Percentiles rank a stretch among this genome's conserved stretches.
Evolutionary conservation across 2,113 vertebrate genomes (phyloP).

Genomic region (Caranx ignobilis): DNA sequence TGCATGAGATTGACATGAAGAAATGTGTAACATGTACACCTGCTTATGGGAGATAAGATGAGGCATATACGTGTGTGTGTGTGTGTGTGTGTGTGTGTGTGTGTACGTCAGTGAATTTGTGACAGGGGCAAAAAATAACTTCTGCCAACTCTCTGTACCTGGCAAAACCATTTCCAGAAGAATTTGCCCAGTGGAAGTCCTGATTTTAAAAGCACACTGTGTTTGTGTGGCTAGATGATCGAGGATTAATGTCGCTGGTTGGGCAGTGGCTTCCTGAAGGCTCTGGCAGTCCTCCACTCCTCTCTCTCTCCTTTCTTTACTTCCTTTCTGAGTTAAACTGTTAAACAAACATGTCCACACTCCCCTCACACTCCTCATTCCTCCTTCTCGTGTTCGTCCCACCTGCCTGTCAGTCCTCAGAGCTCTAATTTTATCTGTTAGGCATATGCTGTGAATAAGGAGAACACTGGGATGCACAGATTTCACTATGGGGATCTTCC

Average conservation of each 20-base stretch:
- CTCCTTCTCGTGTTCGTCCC: background rate
- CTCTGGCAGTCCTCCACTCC: conserved; percentile 13
- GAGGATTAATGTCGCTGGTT: background rate
- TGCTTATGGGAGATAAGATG: conserved; percentile 80
- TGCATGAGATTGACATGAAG: conserved; percentile 49
- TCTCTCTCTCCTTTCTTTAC: background rate
- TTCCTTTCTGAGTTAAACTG: conserved; percentile 7
- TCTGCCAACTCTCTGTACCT: conserved; percentile 55
- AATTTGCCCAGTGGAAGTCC: conserved; percentile 21
- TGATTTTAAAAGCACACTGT: conserved; percentile 20
- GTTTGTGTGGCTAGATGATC: conserved; percentile 25
- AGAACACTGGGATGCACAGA: conserved; percentile 18
- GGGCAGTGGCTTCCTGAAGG: conserved; percentile 17
- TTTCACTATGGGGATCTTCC: background rate
- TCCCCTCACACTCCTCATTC: background rate
- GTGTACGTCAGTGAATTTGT: conserved; percentile 23
- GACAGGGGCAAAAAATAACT: conserved; percentile 12
- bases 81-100: background rate
- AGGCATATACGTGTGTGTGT: conserved; percentile 24
- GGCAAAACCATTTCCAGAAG: conserved; percentile 40
- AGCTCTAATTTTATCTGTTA: conserved; percentile 21
- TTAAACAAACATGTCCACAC: conserved; percentile 8
- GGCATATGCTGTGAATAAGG: conserved; percentile 5
- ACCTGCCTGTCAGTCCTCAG: conserved; percentile 7
- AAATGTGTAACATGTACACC: conserved; percentile 68